Conservation (phyloP, 2,888 invertebrate genomes). For the Parelbella ahira region DNA sequence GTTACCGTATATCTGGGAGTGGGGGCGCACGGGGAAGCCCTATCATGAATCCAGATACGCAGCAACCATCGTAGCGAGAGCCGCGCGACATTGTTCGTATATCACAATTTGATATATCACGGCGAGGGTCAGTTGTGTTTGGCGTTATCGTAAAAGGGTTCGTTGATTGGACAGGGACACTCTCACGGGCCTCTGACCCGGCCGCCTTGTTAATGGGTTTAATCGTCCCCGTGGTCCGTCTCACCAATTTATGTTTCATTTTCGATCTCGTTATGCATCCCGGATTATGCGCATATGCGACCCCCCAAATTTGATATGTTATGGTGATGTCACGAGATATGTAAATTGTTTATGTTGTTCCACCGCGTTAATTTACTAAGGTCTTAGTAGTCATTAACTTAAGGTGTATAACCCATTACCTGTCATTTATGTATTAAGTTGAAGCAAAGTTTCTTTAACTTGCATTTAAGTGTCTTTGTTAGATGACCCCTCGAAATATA, state of each 20-base stretch:
- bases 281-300: conserved; percentile 63
- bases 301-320: conserved; percentile 51
- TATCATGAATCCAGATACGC: conserved; percentile 77
- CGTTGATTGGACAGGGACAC: conserved; percentile 66
- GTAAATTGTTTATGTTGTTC: conserved; percentile 47
- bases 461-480: too few species aligned
- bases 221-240: conserved; percentile 74
- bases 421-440: too few species aligned
- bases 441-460: too few species aligned
- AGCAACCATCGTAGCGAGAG: conserved; percentile 57
- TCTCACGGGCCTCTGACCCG: conserved; percentile 61
- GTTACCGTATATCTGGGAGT: conserved; percentile 74
- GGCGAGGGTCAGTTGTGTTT: conserved; percentile 31
- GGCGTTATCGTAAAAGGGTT: conserved; percentile 57
- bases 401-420: too few species aligned
- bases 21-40: conserved; percentile 66
- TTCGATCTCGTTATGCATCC: conserved; percentile 76
- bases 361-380: conserved; percentile 9
- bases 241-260: conserved; percentile 78
- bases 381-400: too few species aligned
- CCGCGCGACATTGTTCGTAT: conserved; percentile 47
- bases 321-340: conserved; percentile 60
- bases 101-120: conserved; percentile 29
- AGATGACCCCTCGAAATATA: too few species aligned
- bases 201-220: conserved; percentile 74